These are phyloP conservation scores for Selene dorsalis DNA, from an alignment of 2,797 vertebrate species.

Conservation along the genomic window DNA sequence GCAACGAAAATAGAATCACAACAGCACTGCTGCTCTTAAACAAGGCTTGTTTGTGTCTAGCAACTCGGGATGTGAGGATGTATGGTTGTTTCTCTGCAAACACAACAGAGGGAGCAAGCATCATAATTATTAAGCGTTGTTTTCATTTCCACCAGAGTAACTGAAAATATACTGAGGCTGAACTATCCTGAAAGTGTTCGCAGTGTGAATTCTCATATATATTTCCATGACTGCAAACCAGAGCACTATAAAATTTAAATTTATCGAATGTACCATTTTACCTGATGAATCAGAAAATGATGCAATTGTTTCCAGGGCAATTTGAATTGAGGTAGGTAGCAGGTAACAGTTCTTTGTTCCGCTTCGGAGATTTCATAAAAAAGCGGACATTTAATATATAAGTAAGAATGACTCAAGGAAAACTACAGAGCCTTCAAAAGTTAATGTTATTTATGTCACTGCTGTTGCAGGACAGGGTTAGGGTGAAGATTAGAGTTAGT, in stretches of 20 bases:
- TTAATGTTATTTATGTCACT: no score
- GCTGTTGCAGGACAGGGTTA: no score
- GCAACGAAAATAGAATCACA: constrained; percentile 67
- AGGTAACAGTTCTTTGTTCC: neutral
- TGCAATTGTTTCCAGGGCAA: neutral
- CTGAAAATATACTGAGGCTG: constrained; percentile 4
- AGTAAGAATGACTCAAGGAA: neutral
- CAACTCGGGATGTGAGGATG: constrained; percentile 30
- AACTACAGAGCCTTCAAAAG: neutral
- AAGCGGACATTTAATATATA: neutral
- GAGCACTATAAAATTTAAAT: neutral
- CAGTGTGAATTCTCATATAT: constrained; percentile 7
- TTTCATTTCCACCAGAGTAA: constrained; percentile 23
- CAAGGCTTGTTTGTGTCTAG: constrained; percentile 60
- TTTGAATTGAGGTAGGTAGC: neutral
- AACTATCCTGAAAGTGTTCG: constrained; percentile 22
- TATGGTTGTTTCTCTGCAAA: constrained; percentile 49
- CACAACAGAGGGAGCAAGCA: constrained; percentile 33
- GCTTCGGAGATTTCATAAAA: neutral
- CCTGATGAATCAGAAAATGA: neutral
- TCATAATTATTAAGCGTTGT: constrained; percentile 34
- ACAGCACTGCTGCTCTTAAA: constrained; percentile 31
- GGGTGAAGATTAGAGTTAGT: no score
- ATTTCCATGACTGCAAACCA: constrained; percentile 20
- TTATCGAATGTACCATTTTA: neutral